Base-by-base conservation (phyloP, 1,140 invertebrate genomes). In the Pissodes strobi region DNA sequence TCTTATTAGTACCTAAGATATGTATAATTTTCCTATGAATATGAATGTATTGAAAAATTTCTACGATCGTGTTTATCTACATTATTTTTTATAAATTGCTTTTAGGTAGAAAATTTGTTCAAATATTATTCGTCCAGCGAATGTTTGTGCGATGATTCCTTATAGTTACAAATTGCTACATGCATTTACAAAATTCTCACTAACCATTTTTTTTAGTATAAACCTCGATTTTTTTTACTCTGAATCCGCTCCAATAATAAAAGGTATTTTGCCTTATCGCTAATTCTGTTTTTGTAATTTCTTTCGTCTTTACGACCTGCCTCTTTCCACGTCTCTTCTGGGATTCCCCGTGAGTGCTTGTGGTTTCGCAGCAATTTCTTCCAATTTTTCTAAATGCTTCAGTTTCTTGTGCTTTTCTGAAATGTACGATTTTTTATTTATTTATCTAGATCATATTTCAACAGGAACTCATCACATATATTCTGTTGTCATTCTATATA, bases 361-460 rank as follows among this genome's bases (percentile, higher is more conserved):
- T 15, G 62, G 62, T 38, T 41, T 56, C 1, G 25, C 41, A 1
- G 62, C 51, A n/a, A 15, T 15, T 38, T 68, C 66, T 39, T 68
- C 68, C 9, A 70, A 58, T 9, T 53, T 55, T 66, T 74, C 70
- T 23, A 76, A 19, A 18, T 66, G 55, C 64, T 75, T 75, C 19
- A 74, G 60, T 67, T 72, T 74, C 43, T 67, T 67, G 53, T 75
- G 67, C 69, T 74, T 73, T 68, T 64, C 74, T 75, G 55, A 51
- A 68, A 72, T 39, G 46, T 53, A 53, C 1, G n/a, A 58, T 0
- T 0, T 12, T 22, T 46, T 23, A 9, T 25, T n/a, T 48, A 18
- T 12, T 23, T 2, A 21, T 19, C 21, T 46, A 49, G n/a, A 4
- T 13, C 2, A 13, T 9, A 10, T 10, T n/a, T n/a, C n/a, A n/a